A percentile compares a stretch with the other conserved stretches of the same genome.
phyloP scores from a whole-genome alignment of 2,113 vertebrate species.

The Lichenostomus cassidix region DNA sequence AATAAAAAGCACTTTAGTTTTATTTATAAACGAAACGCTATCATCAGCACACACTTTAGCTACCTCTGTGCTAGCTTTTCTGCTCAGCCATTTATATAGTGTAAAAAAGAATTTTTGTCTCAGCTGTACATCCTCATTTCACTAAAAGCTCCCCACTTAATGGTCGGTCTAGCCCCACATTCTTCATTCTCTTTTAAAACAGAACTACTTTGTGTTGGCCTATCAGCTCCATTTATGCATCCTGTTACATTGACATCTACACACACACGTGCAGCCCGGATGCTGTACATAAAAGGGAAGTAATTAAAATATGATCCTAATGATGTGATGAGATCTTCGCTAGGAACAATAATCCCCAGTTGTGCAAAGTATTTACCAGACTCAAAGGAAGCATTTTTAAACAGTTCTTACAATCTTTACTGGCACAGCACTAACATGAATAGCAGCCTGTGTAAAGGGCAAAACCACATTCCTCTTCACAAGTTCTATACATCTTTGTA shows the following conservation, averaged over 20 bases:
- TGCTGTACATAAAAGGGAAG: not conserved
- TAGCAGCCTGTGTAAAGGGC: not conserved
- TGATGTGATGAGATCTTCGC: conserved; percentile 3
- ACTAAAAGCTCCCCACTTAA: not conserved
- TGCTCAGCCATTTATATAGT: not conserved
- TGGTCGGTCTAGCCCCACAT: not conserved
- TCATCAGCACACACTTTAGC: not conserved
- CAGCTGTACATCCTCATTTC: not conserved
- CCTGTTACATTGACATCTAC: not conserved
- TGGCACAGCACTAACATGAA: not conserved
- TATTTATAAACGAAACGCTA: not conserved
- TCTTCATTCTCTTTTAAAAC: not conserved
- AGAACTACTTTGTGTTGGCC: conserved; percentile 11
- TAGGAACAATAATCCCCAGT: conserved; percentile 7
- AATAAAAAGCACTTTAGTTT: not conserved
- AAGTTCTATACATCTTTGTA: not conserved
- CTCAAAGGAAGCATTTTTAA: conserved; percentile 40
- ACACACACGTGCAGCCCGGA: not conserved
- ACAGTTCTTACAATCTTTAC: not conserved
- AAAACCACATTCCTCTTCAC: not conserved
- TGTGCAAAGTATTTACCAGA: not conserved
- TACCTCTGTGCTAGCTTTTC: not conserved
- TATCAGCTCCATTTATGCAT: not conserved
- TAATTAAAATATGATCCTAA: conserved; percentile 1
- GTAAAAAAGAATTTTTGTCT: not conserved